Conservation (phyloP, 2,113 vertebrate genomes). For the Toxotes jaculatrix region DNA sequence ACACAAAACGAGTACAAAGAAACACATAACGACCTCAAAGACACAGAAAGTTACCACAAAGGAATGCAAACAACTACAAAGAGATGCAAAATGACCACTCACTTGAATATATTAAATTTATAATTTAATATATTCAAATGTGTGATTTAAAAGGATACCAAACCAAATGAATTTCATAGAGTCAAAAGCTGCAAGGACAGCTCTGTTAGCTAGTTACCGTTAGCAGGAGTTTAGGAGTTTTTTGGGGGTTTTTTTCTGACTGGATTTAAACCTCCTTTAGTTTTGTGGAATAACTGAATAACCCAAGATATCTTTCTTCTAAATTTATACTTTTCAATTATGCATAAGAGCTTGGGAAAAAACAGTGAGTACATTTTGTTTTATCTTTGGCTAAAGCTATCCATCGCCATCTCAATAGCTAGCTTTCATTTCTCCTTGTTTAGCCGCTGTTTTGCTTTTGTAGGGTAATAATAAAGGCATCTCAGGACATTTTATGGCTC, state of each 20-base stretch:
- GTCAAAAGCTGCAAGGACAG: neutral
- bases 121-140: too few species aligned
- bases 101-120: too few species aligned
- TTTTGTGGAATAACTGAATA: neutral
- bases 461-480: constrained; percentile 13
- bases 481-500: constrained; percentile 8
- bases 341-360: neutral
- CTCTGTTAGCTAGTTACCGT: too few species aligned
- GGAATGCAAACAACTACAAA: too few species aligned
- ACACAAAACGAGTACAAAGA: too few species aligned
- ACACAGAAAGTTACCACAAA: too few species aligned
- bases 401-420: neutral
- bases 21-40: too few species aligned
- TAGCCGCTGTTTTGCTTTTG: neutral
- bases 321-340: neutral
- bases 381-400: neutral
- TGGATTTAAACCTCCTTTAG: neutral
- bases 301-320: neutral
- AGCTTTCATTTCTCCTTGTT: neutral
- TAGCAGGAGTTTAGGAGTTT: neutral
- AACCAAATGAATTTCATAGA: neutral
- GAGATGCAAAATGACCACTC: too few species aligned
- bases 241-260: neutral
- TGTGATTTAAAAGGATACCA: neutral
- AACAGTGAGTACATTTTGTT: neutral